These are phyloP conservation scores for Flexamia atlantica DNA, from an alignment of 2,888 invertebrate species.

Conservation along the genomic window DNA sequence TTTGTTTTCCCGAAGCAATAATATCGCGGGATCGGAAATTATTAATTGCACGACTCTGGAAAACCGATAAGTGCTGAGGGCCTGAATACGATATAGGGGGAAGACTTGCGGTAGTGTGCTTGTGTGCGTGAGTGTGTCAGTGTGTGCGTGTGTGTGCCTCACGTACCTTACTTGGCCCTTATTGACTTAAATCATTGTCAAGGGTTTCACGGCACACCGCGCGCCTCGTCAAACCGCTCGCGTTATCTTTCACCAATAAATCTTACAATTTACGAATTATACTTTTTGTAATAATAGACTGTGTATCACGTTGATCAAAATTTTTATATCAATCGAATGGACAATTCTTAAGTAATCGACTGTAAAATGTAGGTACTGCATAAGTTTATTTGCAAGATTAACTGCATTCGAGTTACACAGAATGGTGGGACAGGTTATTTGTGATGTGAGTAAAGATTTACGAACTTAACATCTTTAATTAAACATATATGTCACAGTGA, in stretches of 20 bases:
- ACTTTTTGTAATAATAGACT: no score
- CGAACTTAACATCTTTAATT: no score
- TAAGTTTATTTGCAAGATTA: no score
- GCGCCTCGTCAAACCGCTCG: not conserved
- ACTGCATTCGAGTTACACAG: no score
- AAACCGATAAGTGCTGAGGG: constrained; percentile 39
- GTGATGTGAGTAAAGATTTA: no score
- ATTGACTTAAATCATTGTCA: constrained; percentile 59
- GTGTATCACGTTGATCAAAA: no score
- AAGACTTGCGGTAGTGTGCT: not conserved
- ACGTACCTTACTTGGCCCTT: constrained; percentile 45
- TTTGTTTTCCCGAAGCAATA: constrained; percentile 26
- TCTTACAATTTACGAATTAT: not conserved
- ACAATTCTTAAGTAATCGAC: no score
- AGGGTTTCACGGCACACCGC: constrained; percentile 31
- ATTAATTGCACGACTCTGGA: constrained; percentile 35
- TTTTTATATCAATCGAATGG: no score
- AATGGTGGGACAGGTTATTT: no score
- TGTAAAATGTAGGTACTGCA: no score
- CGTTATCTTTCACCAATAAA: not conserved
- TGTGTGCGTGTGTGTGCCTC: constrained; percentile 16
- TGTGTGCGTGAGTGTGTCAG: constrained; percentile 32
- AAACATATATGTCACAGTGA: no score
- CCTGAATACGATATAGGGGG: constrained; percentile 51
- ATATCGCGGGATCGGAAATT: constrained; percentile 30